Base-by-base conservation (phyloP, 2,113 vertebrate genomes). In the Chlamydotis undulata region DNA sequence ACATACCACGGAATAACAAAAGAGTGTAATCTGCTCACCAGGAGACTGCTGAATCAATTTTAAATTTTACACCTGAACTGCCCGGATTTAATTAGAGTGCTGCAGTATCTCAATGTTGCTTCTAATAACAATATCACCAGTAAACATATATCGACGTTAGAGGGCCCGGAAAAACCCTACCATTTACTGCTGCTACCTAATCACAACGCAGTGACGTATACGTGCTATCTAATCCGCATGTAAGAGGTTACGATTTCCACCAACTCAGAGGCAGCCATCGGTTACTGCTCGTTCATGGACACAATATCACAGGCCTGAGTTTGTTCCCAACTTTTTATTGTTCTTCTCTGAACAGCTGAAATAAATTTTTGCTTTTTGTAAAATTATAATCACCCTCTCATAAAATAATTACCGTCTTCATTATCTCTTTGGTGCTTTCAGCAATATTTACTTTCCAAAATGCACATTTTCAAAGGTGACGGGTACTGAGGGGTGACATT, bases 61-160 rank as follows among this genome's bases (percentile, higher is more conserved):
- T 13, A 35, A n/a, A 79, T 95, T 87, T 95, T 87, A 94, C 91
- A 96, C 96, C 91, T 94, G 70, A 95, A 77, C 86, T 92, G 81
- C 2, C 77, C 73, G 77, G 24, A 47, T 79, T 94, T 94, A 92
- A 97, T 96, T 94, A 82, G 90, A 76, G 75, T 53, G 50, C 33
- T 11, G 37, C 86, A 69, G 45, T 23, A 84, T 33, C 89, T 76
- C 86, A 61, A 0, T 9, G 2, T 31, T 86, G 64, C 14, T 82
- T 19, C 64, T 91, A 95, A 96, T 61, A 95, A 90, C 70, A 73
- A 2, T 50, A 87, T 92, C 87, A 91, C 39, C 22, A 45, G 55
- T 19, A 94, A 90, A 35, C 10, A 69, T 43, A 37, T 89, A 93
- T 8, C 2, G 8, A 28, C 76, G 82, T 60, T 29, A 37, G 28